Conservation (phyloP, 64 coral and sea anemone genomes). For the Platygyra sinensis region DNA sequence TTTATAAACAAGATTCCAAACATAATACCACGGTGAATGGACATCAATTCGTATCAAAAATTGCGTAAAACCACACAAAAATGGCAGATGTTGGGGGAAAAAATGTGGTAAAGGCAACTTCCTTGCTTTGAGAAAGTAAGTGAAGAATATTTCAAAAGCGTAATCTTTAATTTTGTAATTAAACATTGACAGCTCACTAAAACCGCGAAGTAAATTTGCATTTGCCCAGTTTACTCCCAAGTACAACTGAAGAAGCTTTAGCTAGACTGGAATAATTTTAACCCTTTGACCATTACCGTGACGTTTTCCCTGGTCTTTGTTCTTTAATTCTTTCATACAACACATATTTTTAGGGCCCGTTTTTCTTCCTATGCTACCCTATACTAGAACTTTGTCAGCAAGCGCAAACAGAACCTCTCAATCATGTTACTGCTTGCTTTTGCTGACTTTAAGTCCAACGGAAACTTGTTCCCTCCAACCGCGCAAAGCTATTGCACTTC, state of each 20-base stretch:
- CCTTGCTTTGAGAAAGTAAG: background rate
- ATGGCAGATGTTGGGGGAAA: background rate
- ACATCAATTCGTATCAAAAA: background rate
- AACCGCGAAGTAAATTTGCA: background rate
- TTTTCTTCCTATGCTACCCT: no score
- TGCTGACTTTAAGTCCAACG: no score
- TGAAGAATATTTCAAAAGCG: background rate
- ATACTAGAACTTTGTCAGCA: no score
- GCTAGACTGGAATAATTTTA: background rate
- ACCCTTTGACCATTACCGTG: background rate
- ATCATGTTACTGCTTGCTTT: no score
- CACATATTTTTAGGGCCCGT: no score
- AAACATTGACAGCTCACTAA: background rate
- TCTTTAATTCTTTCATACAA: background rate
- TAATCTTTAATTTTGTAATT: background rate
- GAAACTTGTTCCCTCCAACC: no score
- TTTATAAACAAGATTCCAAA: background rate
- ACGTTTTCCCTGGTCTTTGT: background rate
- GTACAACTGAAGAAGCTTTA: background rate
- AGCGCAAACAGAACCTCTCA: no score
- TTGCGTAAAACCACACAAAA: background rate
- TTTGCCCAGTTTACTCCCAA: background rate
- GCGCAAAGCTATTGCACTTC: no score
- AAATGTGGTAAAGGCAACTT: background rate
- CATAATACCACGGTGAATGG: background rate